A percentile compares a stretch with the other conserved stretches of the same genome.
Evolutionary conservation across 2,797 vertebrate species (phyloP).

Genomic region (Mormyrops boulengeri): DNA sequence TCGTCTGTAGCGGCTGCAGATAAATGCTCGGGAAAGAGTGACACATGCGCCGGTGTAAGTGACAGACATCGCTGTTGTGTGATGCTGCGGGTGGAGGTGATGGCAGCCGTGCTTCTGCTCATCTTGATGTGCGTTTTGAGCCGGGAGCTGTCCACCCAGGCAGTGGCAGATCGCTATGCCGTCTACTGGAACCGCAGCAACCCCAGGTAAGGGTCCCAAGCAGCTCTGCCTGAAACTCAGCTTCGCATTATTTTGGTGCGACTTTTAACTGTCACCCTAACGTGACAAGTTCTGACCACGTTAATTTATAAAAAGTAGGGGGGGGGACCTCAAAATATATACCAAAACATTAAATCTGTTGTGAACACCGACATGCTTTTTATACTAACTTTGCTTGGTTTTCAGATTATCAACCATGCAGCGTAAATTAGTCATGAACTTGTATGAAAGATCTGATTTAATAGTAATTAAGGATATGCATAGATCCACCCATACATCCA

Average conservation of each 20-base stretch:
- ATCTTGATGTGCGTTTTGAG: constrained; percentile 76
- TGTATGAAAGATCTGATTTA: background rate
- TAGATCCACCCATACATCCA: background rate
- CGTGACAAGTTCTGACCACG: background rate
- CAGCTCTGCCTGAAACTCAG: background rate
- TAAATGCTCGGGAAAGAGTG: background rate
- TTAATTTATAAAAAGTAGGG: background rate
- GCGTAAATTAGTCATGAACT: background rate
- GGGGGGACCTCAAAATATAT: background rate
- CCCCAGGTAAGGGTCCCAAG: constrained; percentile 70
- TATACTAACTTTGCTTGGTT: background rate
- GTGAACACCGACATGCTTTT: background rate
- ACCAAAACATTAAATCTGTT: background rate
- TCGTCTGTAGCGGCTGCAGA: background rate
- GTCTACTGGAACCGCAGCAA: constrained; percentile 97
- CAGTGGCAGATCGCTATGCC: constrained; percentile 89
- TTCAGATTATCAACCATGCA: background rate
- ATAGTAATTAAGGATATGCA: background rate
- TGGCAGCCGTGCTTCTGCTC: constrained; percentile 73
- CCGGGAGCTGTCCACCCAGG: constrained; percentile 87
- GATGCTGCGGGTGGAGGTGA: constrained; percentile 88
- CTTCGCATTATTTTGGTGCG: background rate
- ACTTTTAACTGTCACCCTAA: background rate
- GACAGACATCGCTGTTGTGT: background rate
- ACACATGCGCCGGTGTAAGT: background rate